Conservation (phyloP, 2,888 invertebrate species). For the Gymnoscelis rufifasciata region DNA sequence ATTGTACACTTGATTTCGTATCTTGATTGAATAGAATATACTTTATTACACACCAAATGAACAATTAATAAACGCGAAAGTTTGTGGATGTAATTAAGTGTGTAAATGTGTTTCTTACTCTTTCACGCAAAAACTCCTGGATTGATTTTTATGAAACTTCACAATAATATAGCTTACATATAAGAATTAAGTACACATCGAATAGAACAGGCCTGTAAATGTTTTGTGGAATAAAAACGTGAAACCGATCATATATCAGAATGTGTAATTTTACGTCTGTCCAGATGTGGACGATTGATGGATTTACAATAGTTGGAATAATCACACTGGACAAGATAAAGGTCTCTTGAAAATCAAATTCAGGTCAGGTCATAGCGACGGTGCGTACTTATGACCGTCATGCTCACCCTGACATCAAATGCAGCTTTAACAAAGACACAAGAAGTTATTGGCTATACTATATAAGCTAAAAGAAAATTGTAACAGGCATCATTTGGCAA, state of each 20-base stretch:
- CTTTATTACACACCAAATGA: no score
- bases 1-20: no score
- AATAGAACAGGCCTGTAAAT: no score
- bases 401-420: slow-evolving; percentile 73
- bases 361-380: slow-evolving; percentile 57
- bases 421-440: slow-evolving; percentile 36
- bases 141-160: no score
- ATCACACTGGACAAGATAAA: not conserved
- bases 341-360: slow-evolving; percentile 42
- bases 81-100: no score
- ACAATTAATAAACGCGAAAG: no score
- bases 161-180: no score
- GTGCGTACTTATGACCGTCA: slow-evolving; percentile 57
- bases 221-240: not conserved
- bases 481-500: slow-evolving; percentile 72
- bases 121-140: no score
- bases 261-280: slow-evolving; percentile 1
- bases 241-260: not conserved
- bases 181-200: no score
- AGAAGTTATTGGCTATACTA: slow-evolving; percentile 69
- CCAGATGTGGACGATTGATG: not conserved
- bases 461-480: slow-evolving; percentile 66
- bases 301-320: not conserved
- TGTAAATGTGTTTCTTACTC: no score
- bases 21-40: no score